A percentile compares a stretch with the other conserved stretches of the same genome.
phyloP scores from a whole-genome alignment of 2,797 vertebrate genomes.

The Argyrosomus regius region DNA sequence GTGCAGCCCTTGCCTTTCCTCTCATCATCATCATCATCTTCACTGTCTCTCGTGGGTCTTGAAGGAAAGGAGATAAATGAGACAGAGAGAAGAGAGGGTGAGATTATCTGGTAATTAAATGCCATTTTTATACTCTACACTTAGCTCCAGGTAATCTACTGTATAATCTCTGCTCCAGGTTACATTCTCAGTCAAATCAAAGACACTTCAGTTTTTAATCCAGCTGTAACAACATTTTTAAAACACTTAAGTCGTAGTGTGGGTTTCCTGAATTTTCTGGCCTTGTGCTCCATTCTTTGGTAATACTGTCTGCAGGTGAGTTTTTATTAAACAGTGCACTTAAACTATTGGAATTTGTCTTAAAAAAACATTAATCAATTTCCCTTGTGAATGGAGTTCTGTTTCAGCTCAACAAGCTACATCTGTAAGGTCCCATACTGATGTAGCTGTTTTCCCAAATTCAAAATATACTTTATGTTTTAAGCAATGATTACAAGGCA shows the following conservation, averaged over 20 bases:
- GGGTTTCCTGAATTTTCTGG: not conserved
- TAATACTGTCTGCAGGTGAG: not conserved
- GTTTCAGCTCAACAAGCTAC: not conserved
- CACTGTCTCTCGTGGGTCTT: constrained; percentile 96
- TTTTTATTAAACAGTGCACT: not conserved
- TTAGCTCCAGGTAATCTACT: constrained; percentile 28
- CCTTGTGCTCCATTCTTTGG: not conserved
- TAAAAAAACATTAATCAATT: not conserved
- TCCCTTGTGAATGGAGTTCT: not conserved
- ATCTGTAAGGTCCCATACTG: not conserved
- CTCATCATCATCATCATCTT: constrained; percentile 98
- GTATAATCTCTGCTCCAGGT: constrained; percentile 46
- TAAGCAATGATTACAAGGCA: not conserved
- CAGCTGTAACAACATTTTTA: constrained; percentile 7
- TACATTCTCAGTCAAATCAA: constrained; percentile 26
- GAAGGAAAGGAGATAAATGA: constrained; percentile 39
- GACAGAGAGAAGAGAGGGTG: constrained; percentile 8
- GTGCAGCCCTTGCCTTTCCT: constrained; percentile 93
- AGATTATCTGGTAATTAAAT: constrained; percentile 62
- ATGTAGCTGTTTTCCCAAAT: not conserved
- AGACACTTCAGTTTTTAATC: constrained; percentile 41
- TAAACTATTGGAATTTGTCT: not conserved
- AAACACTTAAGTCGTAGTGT: constrained; percentile 10
- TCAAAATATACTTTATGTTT: not conserved
- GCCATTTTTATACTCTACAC: constrained; percentile 27